phyloP scores from a whole-genome alignment of 2,888 invertebrate genomes.

The Teleogryllus oceanicus region DNA sequence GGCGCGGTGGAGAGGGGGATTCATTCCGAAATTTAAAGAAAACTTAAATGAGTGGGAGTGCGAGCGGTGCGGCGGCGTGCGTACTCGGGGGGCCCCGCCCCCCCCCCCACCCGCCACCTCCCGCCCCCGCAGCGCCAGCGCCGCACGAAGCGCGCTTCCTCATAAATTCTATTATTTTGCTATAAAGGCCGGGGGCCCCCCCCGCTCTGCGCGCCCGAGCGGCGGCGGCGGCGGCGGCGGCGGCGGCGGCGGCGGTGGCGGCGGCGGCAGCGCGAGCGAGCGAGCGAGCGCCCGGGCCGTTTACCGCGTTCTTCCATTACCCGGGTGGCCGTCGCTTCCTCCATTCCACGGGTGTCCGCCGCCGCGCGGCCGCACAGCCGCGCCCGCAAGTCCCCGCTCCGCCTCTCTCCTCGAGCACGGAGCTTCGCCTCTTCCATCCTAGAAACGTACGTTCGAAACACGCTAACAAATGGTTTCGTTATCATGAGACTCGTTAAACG shows the following conservation, averaged over 20 bases:
- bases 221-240: neutral
- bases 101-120: conserved; percentile 52
- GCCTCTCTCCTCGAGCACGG: too few species aligned
- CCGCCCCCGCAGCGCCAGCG: conserved; percentile 23
- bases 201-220: neutral
- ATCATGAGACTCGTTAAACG: too few species aligned
- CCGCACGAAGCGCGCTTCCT: conserved; percentile 34
- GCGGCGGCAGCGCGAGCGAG: neutral
- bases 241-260: neutral
- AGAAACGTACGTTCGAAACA: too few species aligned
- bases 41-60: conserved; percentile 58
- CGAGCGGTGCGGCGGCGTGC: conserved; percentile 57
- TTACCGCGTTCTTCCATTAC: conserved; percentile 12
- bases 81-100: conserved; percentile 49
- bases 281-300: conserved; percentile 12
- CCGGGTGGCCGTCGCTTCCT: neutral
- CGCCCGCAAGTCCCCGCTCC: neutral
- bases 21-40: too few species aligned
- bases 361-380: neutral
- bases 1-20: too few species aligned
- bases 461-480: too few species aligned
- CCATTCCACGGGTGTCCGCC: conserved; percentile 18
- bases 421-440: too few species aligned
- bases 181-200: conserved; percentile 43
- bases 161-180: conserved; percentile 46